A percentile compares a stretch with the other conserved stretches of the same genome.
Conservation (phyloP, 1,140 invertebrate species). For the Dufourea novaeangliae region DNA sequence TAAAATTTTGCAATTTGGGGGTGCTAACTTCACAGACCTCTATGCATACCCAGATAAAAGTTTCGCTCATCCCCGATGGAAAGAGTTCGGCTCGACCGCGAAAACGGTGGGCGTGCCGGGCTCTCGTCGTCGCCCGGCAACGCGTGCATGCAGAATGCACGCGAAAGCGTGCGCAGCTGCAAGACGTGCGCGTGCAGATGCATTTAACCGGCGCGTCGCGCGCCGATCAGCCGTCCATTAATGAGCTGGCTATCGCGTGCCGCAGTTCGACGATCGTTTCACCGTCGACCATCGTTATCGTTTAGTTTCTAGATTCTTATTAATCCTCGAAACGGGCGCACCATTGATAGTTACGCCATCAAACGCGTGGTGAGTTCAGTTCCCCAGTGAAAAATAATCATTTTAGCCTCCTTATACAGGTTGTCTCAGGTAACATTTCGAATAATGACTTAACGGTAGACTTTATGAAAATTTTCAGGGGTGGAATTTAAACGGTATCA, state of each 20-base stretch:
- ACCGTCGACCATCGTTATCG: slow-evolving; percentile 16
- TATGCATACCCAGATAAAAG: slow-evolving; percentile 6
- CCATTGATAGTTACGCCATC: too few relatives aligned
- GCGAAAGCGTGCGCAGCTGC: slow-evolving; percentile 59
- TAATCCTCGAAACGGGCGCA: slow-evolving; percentile 30
- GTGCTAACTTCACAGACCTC: too few relatives aligned
- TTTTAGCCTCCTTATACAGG: too few relatives aligned
- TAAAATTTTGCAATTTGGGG: too few relatives aligned
- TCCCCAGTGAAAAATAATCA: too few relatives aligned
- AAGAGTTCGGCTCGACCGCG: slow-evolving; percentile 37
- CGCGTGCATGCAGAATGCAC: slow-evolving; percentile 68
- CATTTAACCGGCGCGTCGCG: slow-evolving; percentile 35
- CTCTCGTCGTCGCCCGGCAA: slow-evolving; percentile 63
- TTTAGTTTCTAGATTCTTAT: slow-evolving; percentile 5
- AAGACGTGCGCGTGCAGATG: slow-evolving; percentile 44
- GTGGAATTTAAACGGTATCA: too few relatives aligned
- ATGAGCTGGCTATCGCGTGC: slow-evolving; percentile 44
- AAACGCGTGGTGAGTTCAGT: too few relatives aligned
- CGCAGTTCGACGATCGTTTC: background rate
- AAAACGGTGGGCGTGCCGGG: slow-evolving; percentile 66
- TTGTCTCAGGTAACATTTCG: too few relatives aligned
- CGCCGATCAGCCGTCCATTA: slow-evolving; percentile 43
- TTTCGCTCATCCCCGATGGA: background rate
- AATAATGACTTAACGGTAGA: too few relatives aligned
- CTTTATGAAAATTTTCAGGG: too few relatives aligned